Conservation (phyloP, 2,113 vertebrate species). For the Ciconia maguari region DNA sequence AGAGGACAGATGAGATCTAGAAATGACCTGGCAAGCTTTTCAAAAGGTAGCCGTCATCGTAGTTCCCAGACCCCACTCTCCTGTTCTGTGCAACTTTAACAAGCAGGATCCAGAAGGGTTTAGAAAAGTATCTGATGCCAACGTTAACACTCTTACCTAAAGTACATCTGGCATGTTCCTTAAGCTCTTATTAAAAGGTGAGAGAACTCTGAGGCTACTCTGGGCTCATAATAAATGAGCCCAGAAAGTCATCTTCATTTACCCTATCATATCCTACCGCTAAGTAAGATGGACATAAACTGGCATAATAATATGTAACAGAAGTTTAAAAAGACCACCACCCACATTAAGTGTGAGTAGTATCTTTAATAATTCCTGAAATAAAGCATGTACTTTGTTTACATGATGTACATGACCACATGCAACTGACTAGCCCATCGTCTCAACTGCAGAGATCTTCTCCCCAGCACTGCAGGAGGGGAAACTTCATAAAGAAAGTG, state of each 20-base stretch:
- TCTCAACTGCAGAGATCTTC: neutral
- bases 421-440: neutral
- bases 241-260: slow-evolving; percentile 9
- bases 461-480: neutral
- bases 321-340: neutral
- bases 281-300: neutral
- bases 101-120: neutral
- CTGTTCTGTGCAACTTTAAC: neutral
- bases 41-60: neutral
- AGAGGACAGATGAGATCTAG: slow-evolving; percentile 28
- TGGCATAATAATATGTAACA: neutral
- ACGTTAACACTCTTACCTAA: slow-evolving; percentile 20
- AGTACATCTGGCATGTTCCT: neutral
- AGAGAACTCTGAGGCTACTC: neutral
- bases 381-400: neutral
- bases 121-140: neutral
- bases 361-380: neutral
- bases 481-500: neutral
- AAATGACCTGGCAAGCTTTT: slow-evolving; percentile 13
- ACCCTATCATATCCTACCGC: too few relatives aligned
- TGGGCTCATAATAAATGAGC: neutral
- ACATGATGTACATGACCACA: neutral
- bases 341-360: neutral
- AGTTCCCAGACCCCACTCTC: neutral
- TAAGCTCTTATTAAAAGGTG: slow-evolving; percentile 32